Base-by-base conservation (phyloP, 1,140 invertebrate species). In the Delia radicum region DNA sequence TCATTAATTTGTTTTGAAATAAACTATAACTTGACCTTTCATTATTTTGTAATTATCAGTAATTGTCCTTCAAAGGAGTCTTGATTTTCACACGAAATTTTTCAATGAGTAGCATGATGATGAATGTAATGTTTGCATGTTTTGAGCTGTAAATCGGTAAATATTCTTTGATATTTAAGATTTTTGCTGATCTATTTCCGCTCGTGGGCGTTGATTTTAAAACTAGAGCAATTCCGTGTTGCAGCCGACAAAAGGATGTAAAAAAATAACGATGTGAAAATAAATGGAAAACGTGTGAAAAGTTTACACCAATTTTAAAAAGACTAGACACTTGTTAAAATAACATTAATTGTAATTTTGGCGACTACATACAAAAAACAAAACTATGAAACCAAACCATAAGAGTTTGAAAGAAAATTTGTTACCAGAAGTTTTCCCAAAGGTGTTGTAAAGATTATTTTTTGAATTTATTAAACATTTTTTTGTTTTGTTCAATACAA, bases 241-340 rank as follows among this genome's bases (percentile, higher is more conserved):
- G n/a, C 7, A 31, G 63, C 15, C 28, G 13, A 31, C 12, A 29
- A n/a, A n/a, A n/a, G n/a, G n/a, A n/a, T n/a, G n/a, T n/a, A n/a
- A n/a, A n/a, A n/a, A n/a, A n/a, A n/a, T n/a, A n/a, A n/a, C n/a
- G n/a, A n/a, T n/a, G n/a, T n/a, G n/a, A n/a, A n/a, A n/a, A n/a
- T n/a, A n/a, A n/a, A n/a, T n/a, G n/a, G n/a, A n/a, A n/a, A n/a
- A n/a, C n/a, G 63, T 31, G 63, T 67, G 15, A 33, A 67, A 67
- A 18, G 8, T 31, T 67, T 28, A 67, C 63, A 67, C 63, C 13
- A 62, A 37, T 37, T 37, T 37, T 37, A 10, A 13, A 4, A n/a
- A n/a, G n/a, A n/a, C n/a, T 21, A 31, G 63, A n/a, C 28, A 29
- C 63, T 67, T 67, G 63, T 67, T 67, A 67, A 67, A 67, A 31